Percentiles rank a stretch among this genome's conserved stretches.
Conservation (phyloP, 2,797 vertebrate species). For the Cephalopachus bancanus region DNA sequence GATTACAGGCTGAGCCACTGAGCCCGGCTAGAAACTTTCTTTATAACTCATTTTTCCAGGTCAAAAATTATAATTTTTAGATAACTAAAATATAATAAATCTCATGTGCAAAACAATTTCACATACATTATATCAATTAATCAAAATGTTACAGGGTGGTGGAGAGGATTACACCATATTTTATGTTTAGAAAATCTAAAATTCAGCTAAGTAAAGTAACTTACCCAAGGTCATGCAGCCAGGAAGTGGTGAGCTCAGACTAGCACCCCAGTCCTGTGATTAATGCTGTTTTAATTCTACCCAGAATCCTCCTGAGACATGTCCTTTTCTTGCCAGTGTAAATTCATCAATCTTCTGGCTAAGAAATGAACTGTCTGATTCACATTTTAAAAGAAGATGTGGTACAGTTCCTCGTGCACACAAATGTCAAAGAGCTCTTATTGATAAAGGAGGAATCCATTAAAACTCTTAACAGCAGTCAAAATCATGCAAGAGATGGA, state of each 20-base stretch:
- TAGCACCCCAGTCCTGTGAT: not conserved
- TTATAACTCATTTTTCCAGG: constrained; percentile 1
- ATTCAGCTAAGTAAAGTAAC: constrained; percentile 14
- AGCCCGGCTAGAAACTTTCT: not conserved
- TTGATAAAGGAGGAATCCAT: constrained; percentile 28
- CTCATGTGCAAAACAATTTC: not conserved
- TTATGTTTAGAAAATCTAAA: not conserved
- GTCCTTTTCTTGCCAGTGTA: constrained; percentile 57
- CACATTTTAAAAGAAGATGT: constrained; percentile 10
- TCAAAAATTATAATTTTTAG: constrained; percentile 20
- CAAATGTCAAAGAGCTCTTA: constrained; percentile 52
- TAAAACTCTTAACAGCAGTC: constrained; percentile 9
- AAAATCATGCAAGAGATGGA: not conserved
- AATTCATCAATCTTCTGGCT: constrained; percentile 70
- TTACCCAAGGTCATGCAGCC: not conserved
- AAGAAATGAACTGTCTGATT: constrained; percentile 51
- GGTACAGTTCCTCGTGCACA: not conserved
- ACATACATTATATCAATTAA: not conserved
- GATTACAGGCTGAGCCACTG: too few relatives aligned
- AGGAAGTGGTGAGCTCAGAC: constrained; percentile 34
- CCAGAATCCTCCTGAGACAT: not conserved
- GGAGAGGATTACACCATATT: not conserved
- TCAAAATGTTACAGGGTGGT: not conserved
- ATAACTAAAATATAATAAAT: not conserved
- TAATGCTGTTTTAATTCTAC: constrained; percentile 59